A percentile compares a stretch with the other conserved stretches of the same genome.
Evolutionary conservation across 64 coral and sea anemone genomes (phyloP).

Genomic region (Porites australiensis): DNA sequence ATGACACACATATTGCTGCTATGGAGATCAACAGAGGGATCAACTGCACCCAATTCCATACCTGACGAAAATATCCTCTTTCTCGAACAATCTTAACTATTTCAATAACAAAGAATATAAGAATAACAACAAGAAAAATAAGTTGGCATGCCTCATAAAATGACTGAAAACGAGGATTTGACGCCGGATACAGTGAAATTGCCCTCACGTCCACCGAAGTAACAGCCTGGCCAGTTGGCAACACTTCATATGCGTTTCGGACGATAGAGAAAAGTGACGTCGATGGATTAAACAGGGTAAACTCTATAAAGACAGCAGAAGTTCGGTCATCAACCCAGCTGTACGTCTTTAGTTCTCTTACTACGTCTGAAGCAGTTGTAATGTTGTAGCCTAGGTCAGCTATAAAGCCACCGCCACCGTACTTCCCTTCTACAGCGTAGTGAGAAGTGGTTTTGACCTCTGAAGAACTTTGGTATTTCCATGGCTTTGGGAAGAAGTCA

Average conservation of each 20-base stretch:
- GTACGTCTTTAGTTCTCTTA: neutral
- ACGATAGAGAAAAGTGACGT: slow-evolving; percentile 25
- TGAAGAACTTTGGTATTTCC: slow-evolving; percentile 36
- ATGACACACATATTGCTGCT: neutral
- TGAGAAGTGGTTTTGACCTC: neutral
- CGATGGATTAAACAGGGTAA: slow-evolving; percentile 41
- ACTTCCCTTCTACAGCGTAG: neutral
- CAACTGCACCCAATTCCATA: slow-evolving; percentile 62
- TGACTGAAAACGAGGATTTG: neutral
- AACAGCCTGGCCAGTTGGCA: slow-evolving; percentile 14
- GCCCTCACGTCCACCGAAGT: neutral
- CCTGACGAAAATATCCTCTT: neutral
- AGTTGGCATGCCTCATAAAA: slow-evolving; percentile 42
- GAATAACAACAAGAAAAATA: slow-evolving; percentile 21
- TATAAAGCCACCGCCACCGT: slow-evolving; percentile 52
- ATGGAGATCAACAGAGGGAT: slow-evolving; percentile 13
- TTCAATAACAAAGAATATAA: slow-evolving; percentile 5
- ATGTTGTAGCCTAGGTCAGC: slow-evolving; percentile 51
- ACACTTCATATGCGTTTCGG: slow-evolving; percentile 38
- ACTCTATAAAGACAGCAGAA: slow-evolving; percentile 30
- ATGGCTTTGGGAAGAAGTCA: slow-evolving; percentile 38
- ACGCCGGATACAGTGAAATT: slow-evolving; percentile 30
- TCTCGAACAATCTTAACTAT: slow-evolving; percentile 24
- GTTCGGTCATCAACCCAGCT: slow-evolving; percentile 30
- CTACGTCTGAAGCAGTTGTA: neutral